A percentile compares a stretch with the other conserved stretches of the same genome.
Conservation (phyloP, 2,888 invertebrate species). For the Dryocosmus kuriphilus region DNA sequence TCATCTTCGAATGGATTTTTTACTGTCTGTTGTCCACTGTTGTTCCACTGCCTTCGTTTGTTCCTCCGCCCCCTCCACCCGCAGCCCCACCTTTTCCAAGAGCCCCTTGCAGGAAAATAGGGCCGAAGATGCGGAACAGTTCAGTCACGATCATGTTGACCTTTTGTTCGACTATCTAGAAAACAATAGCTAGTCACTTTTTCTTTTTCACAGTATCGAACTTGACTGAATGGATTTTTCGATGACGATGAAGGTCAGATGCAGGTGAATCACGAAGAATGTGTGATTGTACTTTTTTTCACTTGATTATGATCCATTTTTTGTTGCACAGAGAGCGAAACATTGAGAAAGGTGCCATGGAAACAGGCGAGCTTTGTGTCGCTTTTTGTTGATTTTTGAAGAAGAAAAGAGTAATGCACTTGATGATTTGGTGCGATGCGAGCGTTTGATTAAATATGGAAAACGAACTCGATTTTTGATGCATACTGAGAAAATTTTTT, state of each 20-base stretch:
- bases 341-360: not conserved
- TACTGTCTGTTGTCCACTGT: constrained; percentile 76
- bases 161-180: constrained; percentile 87
- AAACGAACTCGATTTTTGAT: not conserved
- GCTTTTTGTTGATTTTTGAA: not conserved
- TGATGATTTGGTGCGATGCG: not conserved
- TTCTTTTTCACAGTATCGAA: constrained; percentile 15
- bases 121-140: constrained; percentile 87
- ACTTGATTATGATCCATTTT: constrained; percentile 5
- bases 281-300: constrained; percentile 9
- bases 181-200: constrained; percentile 66
- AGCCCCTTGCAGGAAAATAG: constrained; percentile 84
- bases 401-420: not conserved
- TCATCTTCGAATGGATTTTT: constrained; percentile 75
- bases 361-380: not conserved
- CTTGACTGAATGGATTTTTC: constrained; percentile 24
- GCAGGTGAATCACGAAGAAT: constrained; percentile 38
- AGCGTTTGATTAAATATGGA: not conserved
- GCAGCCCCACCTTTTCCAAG: constrained; percentile 79
- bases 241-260: constrained; percentile 28
- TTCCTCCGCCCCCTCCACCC: constrained; percentile 66
- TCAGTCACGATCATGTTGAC: constrained; percentile 86
- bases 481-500: not conserved
- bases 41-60: constrained; percentile 67
- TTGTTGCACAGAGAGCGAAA: not conserved